Evolutionary conservation across 2,888 invertebrate genomes (phyloP), one percentile per base, ranked within the genome.

Genomic region (Acanthosepion esculentum): DNA sequence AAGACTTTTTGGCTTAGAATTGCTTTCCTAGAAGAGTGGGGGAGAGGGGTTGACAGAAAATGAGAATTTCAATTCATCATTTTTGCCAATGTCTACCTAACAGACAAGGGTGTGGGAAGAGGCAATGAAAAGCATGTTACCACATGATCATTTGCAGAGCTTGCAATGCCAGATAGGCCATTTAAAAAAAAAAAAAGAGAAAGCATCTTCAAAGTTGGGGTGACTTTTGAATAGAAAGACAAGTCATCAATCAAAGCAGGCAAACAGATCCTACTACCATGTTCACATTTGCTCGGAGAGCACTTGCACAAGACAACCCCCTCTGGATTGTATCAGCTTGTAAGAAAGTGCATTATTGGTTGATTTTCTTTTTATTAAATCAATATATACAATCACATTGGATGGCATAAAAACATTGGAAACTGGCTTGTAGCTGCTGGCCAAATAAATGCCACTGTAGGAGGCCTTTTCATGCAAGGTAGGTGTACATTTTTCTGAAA

Each of bases 401-500:
- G 48, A 92, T 91, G 94, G 94, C 91, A 94, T 91, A 53, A 59
- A 41, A 41, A 55, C 94, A 59, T n/a, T 94, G 94, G 91, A 91
- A 50, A 53, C 48, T 59, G 53, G 53, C 29, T 53, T 91, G 41
- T 92, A 92, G 55, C 55, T 93, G 93, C 93, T 93, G 93, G 92
- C 92, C 50, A 92, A 48, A 78, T 18, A 33, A 78, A 12, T 78
- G 78, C 64, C 48, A 29, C 8, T 78, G 64, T 92, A n/a, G 48
- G 50, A 33, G 53, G 20, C 41, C 64, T n/a, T 59, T 41, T 95
- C 95, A 99, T 98, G 99, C 99, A 98, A 99, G 99, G 98, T 99
- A 99, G 96, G 99, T 98, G 98, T 99, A 99, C 97, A 99, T 98
- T 98, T 99, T 99, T 98, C 98, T 98, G 97, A 92, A 98, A 98